These are phyloP conservation scores for Galeopterus variegatus DNA, from an alignment of 2,113 vertebrate species.

Conservation along the genomic window DNA sequence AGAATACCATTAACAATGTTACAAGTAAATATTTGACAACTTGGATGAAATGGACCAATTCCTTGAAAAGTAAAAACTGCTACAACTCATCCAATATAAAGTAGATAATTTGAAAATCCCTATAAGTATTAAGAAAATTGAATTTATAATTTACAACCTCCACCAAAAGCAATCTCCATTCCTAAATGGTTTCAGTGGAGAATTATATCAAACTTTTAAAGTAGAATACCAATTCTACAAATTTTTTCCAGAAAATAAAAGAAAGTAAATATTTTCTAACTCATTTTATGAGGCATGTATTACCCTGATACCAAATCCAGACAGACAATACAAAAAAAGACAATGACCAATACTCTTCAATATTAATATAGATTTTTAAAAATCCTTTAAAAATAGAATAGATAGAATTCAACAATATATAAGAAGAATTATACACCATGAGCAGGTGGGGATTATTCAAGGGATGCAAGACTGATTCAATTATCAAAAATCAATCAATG, in stretches of 20 bases:
- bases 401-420: neutral
- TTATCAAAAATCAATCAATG: no score
- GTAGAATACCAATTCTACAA: neutral
- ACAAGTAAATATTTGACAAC: no score
- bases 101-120: no score
- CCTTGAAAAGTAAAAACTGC: neutral
- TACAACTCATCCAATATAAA: no score
- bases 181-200: no score
- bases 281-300: neutral
- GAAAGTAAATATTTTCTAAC: neutral
- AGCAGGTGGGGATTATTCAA: neutral
- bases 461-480: neutral
- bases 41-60: neutral
- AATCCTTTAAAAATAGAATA: neutral
- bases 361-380: neutral
- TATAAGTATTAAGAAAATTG: no score
- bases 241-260: neutral
- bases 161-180: no score
- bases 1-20: no score
- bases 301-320: neutral
- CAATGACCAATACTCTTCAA: neutral
- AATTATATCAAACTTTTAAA: neutral
- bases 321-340: neutral
- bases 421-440: no score
- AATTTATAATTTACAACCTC: no score